A percentile compares a stretch with the other conserved stretches of the same genome.
phyloP scores from a whole-genome alignment of 1,140 invertebrate genomes.

The Lepidurus arcticus region DNA sequence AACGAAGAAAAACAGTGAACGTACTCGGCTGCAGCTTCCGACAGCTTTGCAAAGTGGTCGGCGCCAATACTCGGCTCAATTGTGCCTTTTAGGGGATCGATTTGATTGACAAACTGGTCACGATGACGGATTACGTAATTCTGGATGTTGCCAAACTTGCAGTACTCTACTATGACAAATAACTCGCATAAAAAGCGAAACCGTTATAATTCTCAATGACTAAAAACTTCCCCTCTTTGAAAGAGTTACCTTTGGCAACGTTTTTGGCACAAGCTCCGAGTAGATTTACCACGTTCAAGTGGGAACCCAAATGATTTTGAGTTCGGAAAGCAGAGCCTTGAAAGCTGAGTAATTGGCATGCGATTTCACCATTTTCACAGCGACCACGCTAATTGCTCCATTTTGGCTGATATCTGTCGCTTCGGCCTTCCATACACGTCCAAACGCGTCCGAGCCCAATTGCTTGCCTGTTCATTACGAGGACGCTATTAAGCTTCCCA shows the following conservation, averaged over 20 bases:
- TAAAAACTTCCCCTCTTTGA: neutral
- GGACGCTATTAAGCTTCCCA: too few species aligned
- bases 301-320: too few species aligned
- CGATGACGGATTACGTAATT: slow-evolving; percentile 45
- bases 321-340: too few species aligned
- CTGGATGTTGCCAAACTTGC: slow-evolving; percentile 47
- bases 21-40: neutral
- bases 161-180: slow-evolving; percentile 48
- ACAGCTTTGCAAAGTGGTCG: slow-evolving; percentile 39
- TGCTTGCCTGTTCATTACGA: slow-evolving; percentile 57
- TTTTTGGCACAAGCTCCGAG: slow-evolving; percentile 90
- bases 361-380: too few species aligned
- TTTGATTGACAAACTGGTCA: slow-evolving; percentile 42
- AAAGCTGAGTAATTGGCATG: too few species aligned
- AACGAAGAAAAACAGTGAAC: neutral
- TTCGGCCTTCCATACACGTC: slow-evolving; percentile 82
- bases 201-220: neutral
- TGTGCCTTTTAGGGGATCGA: slow-evolving; percentile 50
- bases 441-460: slow-evolving; percentile 86
- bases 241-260: slow-evolving; percentile 66
- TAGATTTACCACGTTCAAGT: too few species aligned
- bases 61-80: slow-evolving; percentile 59
- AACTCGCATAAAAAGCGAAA: slow-evolving; percentile 40
- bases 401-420: slow-evolving; percentile 70
- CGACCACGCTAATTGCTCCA: too few species aligned